Evolutionary conservation across 2,797 vertebrate species (phyloP).

Genomic region (Echiichthys vipera): DNA sequence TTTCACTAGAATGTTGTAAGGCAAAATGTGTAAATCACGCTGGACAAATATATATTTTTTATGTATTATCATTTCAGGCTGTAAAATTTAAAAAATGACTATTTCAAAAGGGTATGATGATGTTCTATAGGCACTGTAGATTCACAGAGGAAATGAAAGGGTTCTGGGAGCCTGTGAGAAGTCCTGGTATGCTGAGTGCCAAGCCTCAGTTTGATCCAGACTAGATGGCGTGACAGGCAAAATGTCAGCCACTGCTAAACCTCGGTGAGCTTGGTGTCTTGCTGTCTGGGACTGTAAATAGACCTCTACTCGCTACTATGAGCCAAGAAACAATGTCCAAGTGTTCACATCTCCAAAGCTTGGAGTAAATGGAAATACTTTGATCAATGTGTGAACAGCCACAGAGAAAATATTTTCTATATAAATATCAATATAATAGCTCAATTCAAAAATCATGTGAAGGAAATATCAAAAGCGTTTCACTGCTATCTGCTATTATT

Average conservation of each 20-base stretch:
- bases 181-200: too few species aligned
- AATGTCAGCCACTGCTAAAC: conserved; percentile 69
- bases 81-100: too few species aligned
- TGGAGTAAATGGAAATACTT: conserved; percentile 22
- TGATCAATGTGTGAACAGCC: conserved; percentile 53
- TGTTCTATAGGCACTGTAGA: too few species aligned
- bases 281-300: conserved; percentile 37
- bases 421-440: conserved; percentile 52
- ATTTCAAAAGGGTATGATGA: too few species aligned
- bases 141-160: too few species aligned
- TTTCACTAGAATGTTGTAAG: too few species aligned
- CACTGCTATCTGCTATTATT: conserved; percentile 10
- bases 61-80: too few species aligned
- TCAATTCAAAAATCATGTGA: conserved; percentile 34
- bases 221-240: conserved; percentile 52
- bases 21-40: too few species aligned
- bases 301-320: conserved; percentile 33
- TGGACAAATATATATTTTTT: too few species aligned
- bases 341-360: conserved; percentile 19
- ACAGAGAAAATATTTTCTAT: conserved; percentile 20
- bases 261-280: conserved; percentile 26
- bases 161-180: too few species aligned
- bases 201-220: conserved; percentile 24
- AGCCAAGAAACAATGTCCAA: conserved; percentile 37
- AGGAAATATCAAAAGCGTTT: conserved; percentile 55